A percentile compares a stretch with the other conserved stretches of the same genome.
These are phyloP conservation scores for Strigamia transsilvanica DNA, from an alignment of 2,888 invertebrate species.

Conservation along the genomic window DNA sequence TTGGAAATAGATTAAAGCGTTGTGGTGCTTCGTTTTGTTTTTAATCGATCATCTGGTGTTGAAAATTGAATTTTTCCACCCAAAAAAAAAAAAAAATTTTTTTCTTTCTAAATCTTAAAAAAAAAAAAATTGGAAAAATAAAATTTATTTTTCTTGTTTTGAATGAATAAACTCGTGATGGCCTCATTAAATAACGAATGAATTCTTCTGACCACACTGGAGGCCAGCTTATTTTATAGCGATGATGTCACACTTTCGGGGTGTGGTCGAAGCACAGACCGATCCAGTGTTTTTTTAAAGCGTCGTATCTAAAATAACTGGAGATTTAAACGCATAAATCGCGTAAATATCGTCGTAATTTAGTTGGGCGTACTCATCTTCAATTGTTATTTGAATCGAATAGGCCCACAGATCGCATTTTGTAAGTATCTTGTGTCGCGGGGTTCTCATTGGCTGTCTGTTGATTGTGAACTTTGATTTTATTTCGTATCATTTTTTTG, in stretches of 20 bases:
- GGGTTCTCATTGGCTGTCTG: background rate
- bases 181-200: background rate
- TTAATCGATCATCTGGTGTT: background rate
- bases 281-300: background rate
- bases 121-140: too few species aligned
- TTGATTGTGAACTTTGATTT: conserved; percentile 6
- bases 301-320: background rate
- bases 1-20: background rate
- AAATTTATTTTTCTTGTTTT: too few species aligned
- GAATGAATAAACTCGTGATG: background rate
- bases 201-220: conserved; percentile 23
- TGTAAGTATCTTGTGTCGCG: background rate
- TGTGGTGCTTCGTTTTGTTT: background rate
- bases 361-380: background rate
- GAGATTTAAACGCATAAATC: background rate
- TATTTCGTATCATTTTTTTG: background rate
- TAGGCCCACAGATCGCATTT: background rate
- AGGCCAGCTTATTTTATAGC: conserved; percentile 43
- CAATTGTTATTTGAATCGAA: background rate
- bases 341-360: background rate
- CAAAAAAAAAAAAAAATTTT: too few species aligned
- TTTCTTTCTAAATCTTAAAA: too few species aligned
- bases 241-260: conserved; percentile 36
- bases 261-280: conserved; percentile 7
- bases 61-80: background rate